Evolutionary conservation across 1,140 invertebrate species (phyloP), one percentile per base, ranked within the genome.

Genomic region (Cheumatopsyche charites): DNA sequence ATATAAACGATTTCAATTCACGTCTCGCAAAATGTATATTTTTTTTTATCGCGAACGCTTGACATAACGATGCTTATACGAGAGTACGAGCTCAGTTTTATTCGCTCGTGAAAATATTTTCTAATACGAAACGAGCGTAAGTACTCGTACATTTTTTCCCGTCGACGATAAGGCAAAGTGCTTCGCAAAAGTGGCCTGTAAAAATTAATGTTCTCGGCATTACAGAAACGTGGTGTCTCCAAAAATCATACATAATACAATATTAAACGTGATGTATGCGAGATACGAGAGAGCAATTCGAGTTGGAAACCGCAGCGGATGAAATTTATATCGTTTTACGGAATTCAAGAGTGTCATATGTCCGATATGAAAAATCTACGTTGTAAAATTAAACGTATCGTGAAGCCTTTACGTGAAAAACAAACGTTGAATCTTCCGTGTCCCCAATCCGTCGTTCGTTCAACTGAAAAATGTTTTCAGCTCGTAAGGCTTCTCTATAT

Each of bases 151-250:
- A 58, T 23, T 23, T 58, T 58, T 26, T 26, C 6, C 9, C 19
- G 23, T 5, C 17, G 55, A 58, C 55, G 55, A 58, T 58, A 58
- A 58, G 55, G 55, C 55, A 58, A 58, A 58, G 55, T 58, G 55
- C 55, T 58, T 58, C 23, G 21, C 55, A 13, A 23, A 58, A 58
- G 55, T 58, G 55, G 55, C 55, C 23, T 58, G 55, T 58, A 58
- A 58, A 58, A 58, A 58, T 58, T 58, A 58, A 58, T 58, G 55
- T 25, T 25, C 55, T 21, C 17, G 21, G 55, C 55, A 58, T 58
- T 58, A 58, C 55, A 7, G 55, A 58, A 58, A 58, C 55, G 55
- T 58, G 55, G 21, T 19, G 55, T 25, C 21, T 1, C 19, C 21
- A 2, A 5, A 13, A 25, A 17, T 19, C 23, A 52, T 19, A 52